Conservation (phyloP, 2,888 invertebrate species). For the Portevinia maculata region DNA sequence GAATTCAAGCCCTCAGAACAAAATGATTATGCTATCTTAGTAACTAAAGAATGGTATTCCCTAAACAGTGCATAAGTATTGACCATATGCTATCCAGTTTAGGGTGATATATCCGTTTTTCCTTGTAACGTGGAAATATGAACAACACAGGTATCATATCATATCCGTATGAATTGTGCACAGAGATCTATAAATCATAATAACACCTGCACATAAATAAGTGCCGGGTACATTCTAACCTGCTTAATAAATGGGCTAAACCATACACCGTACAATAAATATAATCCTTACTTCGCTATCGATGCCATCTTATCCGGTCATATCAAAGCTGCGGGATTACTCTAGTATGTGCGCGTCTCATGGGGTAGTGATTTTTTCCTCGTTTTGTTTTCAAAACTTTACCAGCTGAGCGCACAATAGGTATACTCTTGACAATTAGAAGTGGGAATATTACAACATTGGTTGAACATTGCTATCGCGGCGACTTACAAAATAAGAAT, state of each 20-base stretch:
- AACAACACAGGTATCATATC: constrained; percentile 28
- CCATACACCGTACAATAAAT: constrained; percentile 23
- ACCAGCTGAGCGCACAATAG: not conserved
- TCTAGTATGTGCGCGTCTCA: constrained; percentile 5
- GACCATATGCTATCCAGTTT: too few relatives aligned
- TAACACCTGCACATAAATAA: constrained; percentile 64
- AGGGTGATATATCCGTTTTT: not conserved
- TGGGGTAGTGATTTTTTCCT: constrained; percentile 18
- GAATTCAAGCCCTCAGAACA: not conserved
- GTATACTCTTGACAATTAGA: constrained; percentile 33
- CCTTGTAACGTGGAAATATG: constrained; percentile 30
- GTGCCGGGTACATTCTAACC: constrained; percentile 62
- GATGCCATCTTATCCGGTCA: constrained; percentile 35
- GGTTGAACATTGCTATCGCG: constrained; percentile 37
- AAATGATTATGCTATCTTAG: constrained; percentile 29
- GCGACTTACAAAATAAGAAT: constrained; percentile 25
- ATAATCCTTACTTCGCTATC: constrained; percentile 43
- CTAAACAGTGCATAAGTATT: not conserved
- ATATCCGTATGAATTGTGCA: constrained; percentile 26
- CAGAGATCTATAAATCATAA: constrained; percentile 55
- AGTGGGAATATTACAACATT: constrained; percentile 32
- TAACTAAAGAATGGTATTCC: constrained; percentile 8
- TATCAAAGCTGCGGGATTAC: constrained; percentile 51
- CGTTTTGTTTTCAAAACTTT: constrained; percentile 2
- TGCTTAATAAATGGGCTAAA: constrained; percentile 60